A percentile compares a stretch with the other conserved stretches of the same genome.
phyloP scores from a whole-genome alignment of 2,113 vertebrate genomes.

The Neodontobutis hainanensis region DNA sequence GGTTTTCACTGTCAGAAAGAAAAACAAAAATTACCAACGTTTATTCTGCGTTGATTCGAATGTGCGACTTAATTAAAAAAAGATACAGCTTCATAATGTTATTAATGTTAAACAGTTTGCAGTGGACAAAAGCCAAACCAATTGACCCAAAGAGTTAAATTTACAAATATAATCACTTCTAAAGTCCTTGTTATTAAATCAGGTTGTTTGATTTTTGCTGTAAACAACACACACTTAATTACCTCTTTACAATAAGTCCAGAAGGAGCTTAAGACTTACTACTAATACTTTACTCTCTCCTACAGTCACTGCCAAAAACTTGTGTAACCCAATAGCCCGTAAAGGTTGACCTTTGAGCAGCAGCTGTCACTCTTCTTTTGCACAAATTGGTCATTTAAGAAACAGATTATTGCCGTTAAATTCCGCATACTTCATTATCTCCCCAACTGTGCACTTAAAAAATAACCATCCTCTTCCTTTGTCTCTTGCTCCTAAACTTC shows the following conservation, averaged over 20 bases:
- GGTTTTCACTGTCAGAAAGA: no score
- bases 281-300: not conserved
- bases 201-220: not conserved
- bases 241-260: not conserved
- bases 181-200: not conserved
- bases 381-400: not conserved
- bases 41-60: no score
- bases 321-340: not conserved
- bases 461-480: not conserved
- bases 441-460: no score
- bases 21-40: no score
- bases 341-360: no score
- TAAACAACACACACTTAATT: not conserved
- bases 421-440: not conserved
- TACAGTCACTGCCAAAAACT: not conserved
- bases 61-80: no score
- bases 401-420: not conserved
- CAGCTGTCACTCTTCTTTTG: not conserved
- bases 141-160: no score
- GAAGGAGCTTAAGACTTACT: not conserved
- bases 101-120: no score
- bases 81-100: no score
- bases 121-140: no score
- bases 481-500: slow-evolving; percentile 23
- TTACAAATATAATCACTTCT: no score